phyloP scores from a whole-genome alignment of 92 coral and sea anemone species.

The Scolanthus callimorphus region DNA sequence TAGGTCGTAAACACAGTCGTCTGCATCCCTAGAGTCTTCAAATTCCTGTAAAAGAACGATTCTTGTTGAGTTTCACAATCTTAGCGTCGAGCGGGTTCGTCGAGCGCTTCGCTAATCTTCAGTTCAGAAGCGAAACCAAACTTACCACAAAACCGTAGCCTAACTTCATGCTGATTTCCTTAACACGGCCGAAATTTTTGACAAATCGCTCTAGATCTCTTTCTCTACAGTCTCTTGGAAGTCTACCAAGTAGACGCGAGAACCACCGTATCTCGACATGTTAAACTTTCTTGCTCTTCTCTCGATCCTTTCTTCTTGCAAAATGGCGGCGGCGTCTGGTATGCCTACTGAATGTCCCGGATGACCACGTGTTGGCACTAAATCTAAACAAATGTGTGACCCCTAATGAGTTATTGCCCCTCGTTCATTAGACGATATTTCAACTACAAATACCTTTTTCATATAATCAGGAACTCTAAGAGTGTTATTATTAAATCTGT shows the following conservation, averaged over 20 bases:
- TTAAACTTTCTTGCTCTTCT: neutral
- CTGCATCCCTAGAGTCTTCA: slow-evolving; percentile 90
- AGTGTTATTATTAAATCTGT: too few relatives aligned
- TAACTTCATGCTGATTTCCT: slow-evolving; percentile 92
- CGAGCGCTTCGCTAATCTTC: too few relatives aligned
- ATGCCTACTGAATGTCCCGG: neutral
- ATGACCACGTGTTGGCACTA: slow-evolving; percentile 1
- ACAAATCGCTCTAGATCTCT: slow-evolving; percentile 92
- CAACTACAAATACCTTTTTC: too few relatives aligned
- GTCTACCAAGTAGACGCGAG: slow-evolving; percentile 95
- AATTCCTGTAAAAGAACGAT: slow-evolving; percentile 69
- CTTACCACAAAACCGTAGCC: slow-evolving; percentile 99
- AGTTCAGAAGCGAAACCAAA: neutral
- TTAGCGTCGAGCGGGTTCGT: too few relatives aligned
- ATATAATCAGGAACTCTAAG: too few relatives aligned
- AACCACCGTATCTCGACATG: slow-evolving; percentile 93
- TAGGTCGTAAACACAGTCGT: slow-evolving; percentile 90
- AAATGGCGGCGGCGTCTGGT: slow-evolving; percentile 24
- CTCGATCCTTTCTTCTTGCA: slow-evolving; percentile 9
- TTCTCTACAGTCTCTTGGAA: slow-evolving; percentile 86
- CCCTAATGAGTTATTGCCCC: neutral
- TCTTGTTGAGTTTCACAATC: too few relatives aligned
- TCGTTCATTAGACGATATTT: neutral
- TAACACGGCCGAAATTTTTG: slow-evolving; percentile 81
- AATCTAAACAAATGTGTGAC: neutral